Conservation (phyloP, 2,888 invertebrate species). For the Acleris literana region DNA sequence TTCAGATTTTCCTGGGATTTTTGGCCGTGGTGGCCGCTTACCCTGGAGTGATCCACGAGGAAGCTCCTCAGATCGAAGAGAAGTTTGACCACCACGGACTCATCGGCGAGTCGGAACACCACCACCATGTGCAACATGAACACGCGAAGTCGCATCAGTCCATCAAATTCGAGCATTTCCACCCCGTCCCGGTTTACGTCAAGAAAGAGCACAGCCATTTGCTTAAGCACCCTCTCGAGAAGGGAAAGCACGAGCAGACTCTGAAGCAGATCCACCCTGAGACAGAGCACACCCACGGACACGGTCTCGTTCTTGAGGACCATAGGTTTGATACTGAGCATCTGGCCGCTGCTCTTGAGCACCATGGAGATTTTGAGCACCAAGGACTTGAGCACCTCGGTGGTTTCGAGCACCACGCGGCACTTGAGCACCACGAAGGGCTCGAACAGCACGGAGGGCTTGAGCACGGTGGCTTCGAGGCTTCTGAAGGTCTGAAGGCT, state of each 20-base stretch:
- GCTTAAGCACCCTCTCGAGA: slow-evolving; percentile 85
- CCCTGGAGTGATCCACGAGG: slow-evolving; percentile 75
- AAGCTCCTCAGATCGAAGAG: slow-evolving; percentile 67
- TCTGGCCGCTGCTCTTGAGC: slow-evolving; percentile 51
- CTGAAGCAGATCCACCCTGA: slow-evolving; percentile 85
- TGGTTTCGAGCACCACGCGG: slow-evolving; percentile 51
- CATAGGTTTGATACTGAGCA: slow-evolving; percentile 77
- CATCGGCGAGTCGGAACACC: slow-evolving; percentile 80
- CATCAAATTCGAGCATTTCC: slow-evolving; percentile 87
- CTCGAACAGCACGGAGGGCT: slow-evolving; percentile 35
- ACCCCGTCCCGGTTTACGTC: slow-evolving; percentile 87
- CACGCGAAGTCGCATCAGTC: slow-evolving; percentile 88
- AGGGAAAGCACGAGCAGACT: slow-evolving; percentile 84
- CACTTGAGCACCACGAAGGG: slow-evolving; percentile 47
- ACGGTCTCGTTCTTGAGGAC: slow-evolving; percentile 84
- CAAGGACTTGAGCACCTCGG: slow-evolving; percentile 53
- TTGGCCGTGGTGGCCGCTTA: slow-evolving; percentile 74
- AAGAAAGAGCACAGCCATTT: slow-evolving; percentile 87
- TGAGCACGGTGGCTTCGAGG: slow-evolving; percentile 46
- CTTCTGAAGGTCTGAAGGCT: slow-evolving; percentile 58
- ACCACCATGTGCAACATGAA: slow-evolving; percentile 85
- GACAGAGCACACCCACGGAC: slow-evolving; percentile 82
- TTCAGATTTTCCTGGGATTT: slow-evolving; percentile 79
- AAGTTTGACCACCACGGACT: slow-evolving; percentile 68
- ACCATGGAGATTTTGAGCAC: slow-evolving; percentile 50